Evolutionary conservation across 1,140 invertebrate genomes (phyloP).

Genomic region (Aphelenchoides besseyi): DNA sequence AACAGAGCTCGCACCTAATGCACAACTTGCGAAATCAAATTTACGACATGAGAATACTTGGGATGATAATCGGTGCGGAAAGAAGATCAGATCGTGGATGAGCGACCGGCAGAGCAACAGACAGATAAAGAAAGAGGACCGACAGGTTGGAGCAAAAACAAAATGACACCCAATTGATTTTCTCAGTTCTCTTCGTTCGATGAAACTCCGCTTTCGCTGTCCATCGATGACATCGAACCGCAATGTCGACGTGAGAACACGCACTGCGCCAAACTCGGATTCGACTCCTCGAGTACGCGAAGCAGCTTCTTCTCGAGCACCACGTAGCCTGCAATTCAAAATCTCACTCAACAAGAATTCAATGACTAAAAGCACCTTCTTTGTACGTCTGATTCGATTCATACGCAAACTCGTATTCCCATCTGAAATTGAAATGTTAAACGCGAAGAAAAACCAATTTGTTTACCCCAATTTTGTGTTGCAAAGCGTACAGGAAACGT

Average conservation of each 20-base stretch:
- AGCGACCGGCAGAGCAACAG: too few species aligned
- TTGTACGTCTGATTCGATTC: conserved; percentile 55
- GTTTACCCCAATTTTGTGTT: conserved; percentile 55
- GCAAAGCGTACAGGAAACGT: conserved; percentile 49
- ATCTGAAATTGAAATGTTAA: conserved; percentile 38
- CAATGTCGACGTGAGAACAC: conserved; percentile 20
- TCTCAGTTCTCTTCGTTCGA: neutral
- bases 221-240: conserved; percentile 38
- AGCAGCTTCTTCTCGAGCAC: conserved; percentile 41
- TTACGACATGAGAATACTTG: too few species aligned
- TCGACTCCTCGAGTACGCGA: conserved; percentile 34
- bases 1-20: too few species aligned
- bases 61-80: too few species aligned
- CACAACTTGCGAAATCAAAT: too few species aligned
- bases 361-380: conserved; percentile 35
- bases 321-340: conserved; percentile 33
- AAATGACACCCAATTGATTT: neutral
- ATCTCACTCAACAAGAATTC: neutral
- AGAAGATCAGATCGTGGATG: too few species aligned
- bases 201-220: conserved; percentile 26
- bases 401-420: conserved; percentile 60
- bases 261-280: conserved; percentile 35
- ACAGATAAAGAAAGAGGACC: too few species aligned
- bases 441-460: conserved; percentile 54
- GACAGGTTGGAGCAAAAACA: conserved; percentile 19